Evolutionary conservation across 2,888 invertebrate genomes (phyloP), one percentile per base, ranked within the genome.

Genomic region (Pemphredon lugubris): DNA sequence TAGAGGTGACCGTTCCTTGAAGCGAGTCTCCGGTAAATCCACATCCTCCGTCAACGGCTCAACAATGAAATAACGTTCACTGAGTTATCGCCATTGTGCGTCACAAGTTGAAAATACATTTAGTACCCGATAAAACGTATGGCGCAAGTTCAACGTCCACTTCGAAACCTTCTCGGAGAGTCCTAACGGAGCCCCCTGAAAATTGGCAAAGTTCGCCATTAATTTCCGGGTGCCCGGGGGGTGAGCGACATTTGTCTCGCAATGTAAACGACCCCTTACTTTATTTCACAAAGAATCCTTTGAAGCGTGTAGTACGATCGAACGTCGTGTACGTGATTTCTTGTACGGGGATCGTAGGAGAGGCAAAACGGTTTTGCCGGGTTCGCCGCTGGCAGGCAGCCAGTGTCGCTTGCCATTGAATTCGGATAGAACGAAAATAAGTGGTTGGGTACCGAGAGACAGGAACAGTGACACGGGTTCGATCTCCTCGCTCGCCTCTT

Each of bases 401-500:
- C 80, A 78, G 61, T 51, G 42, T 59, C 57, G 53, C 73, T 66
- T 76, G 59, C 61, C 73, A 73, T 73, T 78, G 80, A 76, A 73
- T 78, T 76, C 51, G 73, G 30, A 26, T 48, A 42, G 48, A 67
- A 63, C 69, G 67, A 79, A 79, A 80, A 80, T 78, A 78, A 78
- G 65, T 63, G 60, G 61, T 71, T 48, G n/a, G 65, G 64, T 59
- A 77, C 59, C 34, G 45, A 61, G 45, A 61, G 69, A 42, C 64
- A 69, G 53, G 60, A 80, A 70, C 69, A 79, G 80, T 60, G 77
- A 73, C 77, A 77, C 59, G 67, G 55, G 77, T 76, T 80, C 73
- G 77, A 80, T 80, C 66, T 69, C 66, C 45, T 76, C 65, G 60
- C 69, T 75, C 51, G 53, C 50, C 45, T 69, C 77, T 70, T 60